phyloP scores from a whole-genome alignment of 2,113 vertebrate species.

The Aptenodytes patagonicus region DNA sequence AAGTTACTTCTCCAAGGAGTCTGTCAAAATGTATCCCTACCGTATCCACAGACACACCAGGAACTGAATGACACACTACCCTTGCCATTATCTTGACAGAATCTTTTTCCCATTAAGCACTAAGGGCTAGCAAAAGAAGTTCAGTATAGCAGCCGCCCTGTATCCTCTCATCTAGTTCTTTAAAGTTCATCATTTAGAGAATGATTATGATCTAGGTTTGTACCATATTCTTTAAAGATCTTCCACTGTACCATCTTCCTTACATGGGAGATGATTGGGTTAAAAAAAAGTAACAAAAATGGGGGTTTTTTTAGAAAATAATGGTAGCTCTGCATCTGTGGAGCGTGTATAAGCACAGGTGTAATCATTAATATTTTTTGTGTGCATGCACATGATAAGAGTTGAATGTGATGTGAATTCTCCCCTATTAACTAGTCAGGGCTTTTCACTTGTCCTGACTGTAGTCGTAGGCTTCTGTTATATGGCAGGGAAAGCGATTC shows the following conservation, averaged over 20 bases:
- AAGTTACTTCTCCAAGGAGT: neutral
- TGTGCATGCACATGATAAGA: neutral
- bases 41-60: neutral
- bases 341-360: neutral
- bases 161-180: neutral
- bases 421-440: neutral
- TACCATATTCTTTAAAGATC: neutral
- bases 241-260: neutral
- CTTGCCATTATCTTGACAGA: neutral
- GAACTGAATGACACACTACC: neutral
- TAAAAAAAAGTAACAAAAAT: neutral
- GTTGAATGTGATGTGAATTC: neutral
- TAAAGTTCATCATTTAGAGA: neutral
- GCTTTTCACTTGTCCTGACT: neutral
- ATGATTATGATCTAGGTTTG: neutral
- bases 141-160: neutral
- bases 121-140: neutral
- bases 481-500: neutral
- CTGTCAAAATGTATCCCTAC: neutral
- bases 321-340: neutral
- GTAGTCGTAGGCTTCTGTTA: neutral
- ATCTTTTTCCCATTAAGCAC: neutral
- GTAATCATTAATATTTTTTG: neutral
- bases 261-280: neutral
- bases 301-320: neutral